Conservation (phyloP, 2,888 invertebrate genomes). For the Margaritifera margaritifera region DNA sequence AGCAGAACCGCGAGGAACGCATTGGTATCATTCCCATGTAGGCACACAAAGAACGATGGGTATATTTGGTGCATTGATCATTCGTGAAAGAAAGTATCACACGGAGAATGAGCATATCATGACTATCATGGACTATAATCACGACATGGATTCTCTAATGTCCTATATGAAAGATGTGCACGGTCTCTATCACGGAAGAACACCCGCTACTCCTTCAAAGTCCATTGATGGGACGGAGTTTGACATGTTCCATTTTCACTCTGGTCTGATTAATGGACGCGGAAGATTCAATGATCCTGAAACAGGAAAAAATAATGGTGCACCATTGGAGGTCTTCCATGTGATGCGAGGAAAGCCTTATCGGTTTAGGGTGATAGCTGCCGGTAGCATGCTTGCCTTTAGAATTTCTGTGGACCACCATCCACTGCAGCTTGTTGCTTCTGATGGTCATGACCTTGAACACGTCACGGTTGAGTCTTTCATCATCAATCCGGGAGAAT, state of each 20-base stretch:
- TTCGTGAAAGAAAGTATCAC: conserved; percentile 22
- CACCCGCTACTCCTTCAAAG: neutral
- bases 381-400: conserved; percentile 31
- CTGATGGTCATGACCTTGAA: conserved; percentile 37
- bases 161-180: neutral
- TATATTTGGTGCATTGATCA: conserved; percentile 51
- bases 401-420: conserved; percentile 38
- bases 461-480: conserved; percentile 27
- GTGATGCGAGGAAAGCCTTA: conserved; percentile 17
- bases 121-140: conserved; percentile 32
- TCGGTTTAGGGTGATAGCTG: conserved; percentile 34
- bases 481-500: conserved; percentile 35
- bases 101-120: conserved; percentile 2
- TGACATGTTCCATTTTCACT: conserved; percentile 16
- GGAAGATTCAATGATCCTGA: conserved; percentile 23
- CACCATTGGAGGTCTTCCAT: conserved; percentile 23
- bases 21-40: conserved; percentile 48
- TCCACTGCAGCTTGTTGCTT: conserved; percentile 30
- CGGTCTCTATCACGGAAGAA: conserved; percentile 1
- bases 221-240: conserved; percentile 8
- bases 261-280: conserved; percentile 41
- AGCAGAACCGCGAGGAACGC: conserved; percentile 35
- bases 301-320: conserved; percentile 14
- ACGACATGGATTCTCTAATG: conserved; percentile 10
- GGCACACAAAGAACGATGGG: conserved; percentile 53